A percentile compares a stretch with the other conserved stretches of the same genome.
phyloP scores from a whole-genome alignment of 2,113 vertebrate genomes.

The Prolemur simus region DNA sequence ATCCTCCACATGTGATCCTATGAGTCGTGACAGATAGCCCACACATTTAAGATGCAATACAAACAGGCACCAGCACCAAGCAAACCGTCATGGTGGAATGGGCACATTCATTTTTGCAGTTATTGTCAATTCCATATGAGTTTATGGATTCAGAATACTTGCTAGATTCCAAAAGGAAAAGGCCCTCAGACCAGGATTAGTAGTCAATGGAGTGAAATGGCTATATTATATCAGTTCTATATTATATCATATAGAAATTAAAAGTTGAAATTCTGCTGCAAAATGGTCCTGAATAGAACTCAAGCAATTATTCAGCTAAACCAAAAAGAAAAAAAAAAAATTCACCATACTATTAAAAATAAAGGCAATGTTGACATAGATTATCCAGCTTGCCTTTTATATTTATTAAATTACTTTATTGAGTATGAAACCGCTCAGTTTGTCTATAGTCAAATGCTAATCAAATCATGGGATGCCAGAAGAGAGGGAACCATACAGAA shows the following conservation, averaged over 20 bases:
- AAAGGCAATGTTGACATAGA: constrained; percentile 14
- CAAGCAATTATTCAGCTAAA: constrained; percentile 31
- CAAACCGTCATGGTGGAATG: not conserved
- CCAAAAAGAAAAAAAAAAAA: not conserved
- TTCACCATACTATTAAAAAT: constrained; percentile 1
- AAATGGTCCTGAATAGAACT: constrained; percentile 5
- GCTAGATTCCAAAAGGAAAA: not conserved
- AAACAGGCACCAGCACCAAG: not conserved
- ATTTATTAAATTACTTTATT: constrained; percentile 43
- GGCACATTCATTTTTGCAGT: not conserved
- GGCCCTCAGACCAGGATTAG: not conserved
- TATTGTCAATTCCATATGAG: not conserved
- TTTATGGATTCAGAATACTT: not conserved
- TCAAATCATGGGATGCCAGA: not conserved
- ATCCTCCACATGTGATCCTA: not conserved
- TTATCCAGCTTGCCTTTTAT: constrained; percentile 21
- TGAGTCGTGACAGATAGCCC: not conserved
- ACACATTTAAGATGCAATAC: not conserved
- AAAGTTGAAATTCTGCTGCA: constrained; percentile 45
- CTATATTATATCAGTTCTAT: too few species aligned
- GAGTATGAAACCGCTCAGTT: not conserved
- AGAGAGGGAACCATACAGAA: not conserved
- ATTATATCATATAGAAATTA: not conserved
- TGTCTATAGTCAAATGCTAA: constrained; percentile 8
- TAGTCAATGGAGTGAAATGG: not conserved